Evolutionary conservation across 2,888 invertebrate genomes (phyloP), one percentile per base, ranked within the genome.

Genomic region (Xylocampa areola): DNA sequence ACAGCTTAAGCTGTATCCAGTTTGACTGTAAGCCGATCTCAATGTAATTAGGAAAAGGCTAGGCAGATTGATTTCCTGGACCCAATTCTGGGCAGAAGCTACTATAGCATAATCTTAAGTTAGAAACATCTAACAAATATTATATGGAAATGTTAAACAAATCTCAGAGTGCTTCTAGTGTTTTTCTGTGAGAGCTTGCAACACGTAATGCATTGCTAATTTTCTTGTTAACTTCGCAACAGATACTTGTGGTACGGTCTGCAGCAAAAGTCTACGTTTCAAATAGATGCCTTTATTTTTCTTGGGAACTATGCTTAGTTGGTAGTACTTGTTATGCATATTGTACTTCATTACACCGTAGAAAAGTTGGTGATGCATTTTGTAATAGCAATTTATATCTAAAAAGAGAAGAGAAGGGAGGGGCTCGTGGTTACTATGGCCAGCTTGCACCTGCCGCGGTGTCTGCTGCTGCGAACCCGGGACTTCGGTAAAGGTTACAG

Each of bases 191-290:
- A 27, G 35, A 10, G 43, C 44, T 48, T 30, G 64, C 41, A 57
- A 36, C 72, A 71, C 62, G 72, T 71, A 72, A 71, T 71, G 72
- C 75, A 72, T 72, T 67, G 68, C 68, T 71, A 67, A 75, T 75
- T 72, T 75, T 66, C 68, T 72, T 67, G 72, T 75, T 75, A 72
- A 75, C 72, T 37, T 62, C 14, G 37, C 54, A 52, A 60, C 45
- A 50, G 41, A 74, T 70, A 30, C 35, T 55, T 43, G 44, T 47
- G 40, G 41, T 21, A 8, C 2, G 7, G 13, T 6, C 36, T 33
- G 10, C 39, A 43, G 17, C 27, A 17, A 33, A 47, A 45, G 71
- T 39, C 27, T 47, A 70, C 36, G 32, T 33, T 55, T 55, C 29
- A 33, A 39, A 25, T 41, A 16, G 16, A n/a, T 43, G 13, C 6